Evolutionary conservation across 1,140 invertebrate genomes (phyloP), one percentile per base, ranked within the genome.

Genomic region (Drosophila murphyi): DNA sequence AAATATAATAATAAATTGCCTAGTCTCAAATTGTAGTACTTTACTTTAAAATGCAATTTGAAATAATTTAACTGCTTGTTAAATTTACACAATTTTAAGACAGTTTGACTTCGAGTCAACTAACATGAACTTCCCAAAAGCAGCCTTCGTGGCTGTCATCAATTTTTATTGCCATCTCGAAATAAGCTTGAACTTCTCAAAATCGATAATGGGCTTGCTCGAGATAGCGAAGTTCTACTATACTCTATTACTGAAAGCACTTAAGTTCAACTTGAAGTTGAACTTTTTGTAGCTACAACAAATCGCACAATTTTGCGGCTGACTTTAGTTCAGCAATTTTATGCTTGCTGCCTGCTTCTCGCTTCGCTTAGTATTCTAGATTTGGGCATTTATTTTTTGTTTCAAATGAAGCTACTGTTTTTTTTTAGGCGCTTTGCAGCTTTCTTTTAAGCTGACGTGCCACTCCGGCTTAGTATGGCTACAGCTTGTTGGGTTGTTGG

Each of bases 391-490:
- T 0, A 20, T 69, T 69, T 54, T 20, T 7, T 63, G 41, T 63
- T 34, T 51, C 41, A 35, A 34, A 34, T 31, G 41, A 55, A 56
- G 52, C 31, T 50, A 57, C 48, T 69, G 48, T 71, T 71, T 20
- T 20, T 20, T 6, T 10, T n/a, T 34, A 45, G 64, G 34, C 48
- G 71, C 56, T 68, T 67, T 63, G 60, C 48, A 72, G 71, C 71
- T 61, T 64, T 69, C 61, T 41, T 41, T 73, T 48, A 68, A 54
- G 51, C 60, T 68, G 68, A 72, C 61, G 67, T 54, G 57, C 20
- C 54, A 45, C 12, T 34, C 20, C 20, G 20, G 20, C 20, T 20
- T 20, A 20, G 20, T 20, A 20, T 20, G 20, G 20, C 20, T 0
- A 20, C 20, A 20, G 1, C 20, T 20, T 20, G 20, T 20, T 20